Percentiles rank a stretch among this genome's conserved stretches.
Conservation (phyloP, 1,140 invertebrate genomes). For the Aphelinus certus region DNA sequence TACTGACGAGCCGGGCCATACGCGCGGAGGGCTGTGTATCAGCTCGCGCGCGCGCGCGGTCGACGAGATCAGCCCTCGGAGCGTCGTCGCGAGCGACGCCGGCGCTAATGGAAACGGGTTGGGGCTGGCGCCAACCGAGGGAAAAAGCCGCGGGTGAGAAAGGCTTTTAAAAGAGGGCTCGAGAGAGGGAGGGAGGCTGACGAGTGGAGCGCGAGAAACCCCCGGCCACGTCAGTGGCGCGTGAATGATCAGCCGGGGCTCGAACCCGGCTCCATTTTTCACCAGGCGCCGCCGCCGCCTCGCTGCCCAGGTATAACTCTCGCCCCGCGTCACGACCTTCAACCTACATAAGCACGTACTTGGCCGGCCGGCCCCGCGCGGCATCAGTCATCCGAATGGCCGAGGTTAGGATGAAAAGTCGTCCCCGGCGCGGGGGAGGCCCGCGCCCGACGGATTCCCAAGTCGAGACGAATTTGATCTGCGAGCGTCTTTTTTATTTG, state of each 20-base stretch:
- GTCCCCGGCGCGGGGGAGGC: not conserved
- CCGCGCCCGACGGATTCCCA: not conserved
- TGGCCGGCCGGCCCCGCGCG: conserved; percentile 32
- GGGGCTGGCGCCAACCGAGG: conserved; percentile 11
- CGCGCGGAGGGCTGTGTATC: not conserved
- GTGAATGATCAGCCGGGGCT: conserved; percentile 41
- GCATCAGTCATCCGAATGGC: conserved; percentile 49
- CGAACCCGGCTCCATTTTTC: conserved; percentile 49
- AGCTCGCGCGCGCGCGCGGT: too few relatives aligned
- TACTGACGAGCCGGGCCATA: not conserved
- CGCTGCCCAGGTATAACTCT: conserved; percentile 16
- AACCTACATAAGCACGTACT: conserved; percentile 50
- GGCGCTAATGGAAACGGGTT: conserved; percentile 44
- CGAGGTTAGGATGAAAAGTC: conserved; percentile 39
- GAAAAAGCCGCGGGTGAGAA: conserved; percentile 18
- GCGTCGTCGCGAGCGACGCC: conserved; percentile 2
- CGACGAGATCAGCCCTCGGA: too few relatives aligned
- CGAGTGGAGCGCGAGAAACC: conserved; percentile 25
- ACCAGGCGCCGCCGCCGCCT: conserved; percentile 11
- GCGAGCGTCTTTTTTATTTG: not conserved
- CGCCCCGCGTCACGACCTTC: conserved; percentile 45
- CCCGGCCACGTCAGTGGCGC: conserved; percentile 19
- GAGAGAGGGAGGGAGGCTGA: not conserved
- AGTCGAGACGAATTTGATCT: conserved; percentile 33
- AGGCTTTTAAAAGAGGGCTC: not conserved